A percentile compares a stretch with the other conserved stretches of the same genome.
phyloP scores from a whole-genome alignment of 2,888 invertebrate species.

The Cephus rjabovi region DNA sequence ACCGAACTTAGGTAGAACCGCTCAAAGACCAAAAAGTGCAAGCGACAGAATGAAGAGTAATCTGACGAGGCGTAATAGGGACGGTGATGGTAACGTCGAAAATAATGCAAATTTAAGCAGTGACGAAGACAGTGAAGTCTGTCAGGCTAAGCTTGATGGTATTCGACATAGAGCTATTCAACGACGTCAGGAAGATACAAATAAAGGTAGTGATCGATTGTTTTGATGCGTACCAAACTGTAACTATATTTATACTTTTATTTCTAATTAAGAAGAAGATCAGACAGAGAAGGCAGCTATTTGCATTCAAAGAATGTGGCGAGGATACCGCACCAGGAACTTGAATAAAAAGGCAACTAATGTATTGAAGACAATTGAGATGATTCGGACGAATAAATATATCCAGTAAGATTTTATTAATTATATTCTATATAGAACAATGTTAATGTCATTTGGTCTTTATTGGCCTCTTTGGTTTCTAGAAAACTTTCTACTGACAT shows the following conservation, averaged over 20 bases:
- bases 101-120: conserved; percentile 48
- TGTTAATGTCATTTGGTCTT: conserved; percentile 6
- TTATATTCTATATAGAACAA: not conserved
- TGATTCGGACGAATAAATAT: conserved; percentile 83
- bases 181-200: conserved; percentile 60
- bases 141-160: conserved; percentile 75
- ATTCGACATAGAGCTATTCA: conserved; percentile 75
- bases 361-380: conserved; percentile 77
- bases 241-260: not conserved
- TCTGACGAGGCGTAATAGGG: conserved; percentile 26
- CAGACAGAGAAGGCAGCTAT: conserved; percentile 73
- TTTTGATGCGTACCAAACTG: not conserved
- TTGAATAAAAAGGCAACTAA: conserved; percentile 76
- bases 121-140: conserved; percentile 77
- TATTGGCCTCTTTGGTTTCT: conserved; percentile 22
- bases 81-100: conserved; percentile 38
- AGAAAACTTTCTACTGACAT: conserved; percentile 87
- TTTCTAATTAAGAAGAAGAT: conserved; percentile 47
- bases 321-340: conserved; percentile 84
- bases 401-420: conserved; percentile 75
- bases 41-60: conserved; percentile 43
- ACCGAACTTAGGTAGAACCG: conserved; percentile 52
- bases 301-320: conserved; percentile 88
- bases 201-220: conserved; percentile 43
- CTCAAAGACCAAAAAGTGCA: conserved; percentile 46